Conservation (phyloP, 30 jellyfish, hydroid and myxozoan genomes). For the Rhopilema esculentum region DNA sequence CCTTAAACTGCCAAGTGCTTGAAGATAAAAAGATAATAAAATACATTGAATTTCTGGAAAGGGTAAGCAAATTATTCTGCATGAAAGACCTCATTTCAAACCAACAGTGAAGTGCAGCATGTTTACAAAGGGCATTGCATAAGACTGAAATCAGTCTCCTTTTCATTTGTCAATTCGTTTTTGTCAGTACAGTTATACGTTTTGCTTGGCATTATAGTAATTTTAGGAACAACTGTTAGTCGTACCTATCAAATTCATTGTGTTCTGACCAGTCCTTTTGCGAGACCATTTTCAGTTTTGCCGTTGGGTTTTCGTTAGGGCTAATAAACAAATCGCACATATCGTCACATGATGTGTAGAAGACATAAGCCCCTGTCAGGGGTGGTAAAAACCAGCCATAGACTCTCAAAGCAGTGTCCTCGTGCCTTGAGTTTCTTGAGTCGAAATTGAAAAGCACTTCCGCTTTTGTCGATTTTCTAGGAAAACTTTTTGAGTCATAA, state of each 20-base stretch:
- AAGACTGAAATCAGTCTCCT: no score
- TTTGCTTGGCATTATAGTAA: background rate
- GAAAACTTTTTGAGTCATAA: constrained; percentile 74
- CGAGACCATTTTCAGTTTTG: constrained; percentile 85
- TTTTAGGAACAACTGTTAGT: background rate
- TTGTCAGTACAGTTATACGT: background rate
- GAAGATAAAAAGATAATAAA: no score
- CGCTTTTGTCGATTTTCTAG: constrained; percentile 75
- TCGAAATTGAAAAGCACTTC: constrained; percentile 87
- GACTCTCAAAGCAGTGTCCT: constrained; percentile 80
- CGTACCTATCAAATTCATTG: constrained; percentile 94
- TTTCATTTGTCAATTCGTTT: background rate
- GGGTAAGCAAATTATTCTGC: no score
- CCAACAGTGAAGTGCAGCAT: no score
- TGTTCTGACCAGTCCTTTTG: constrained; percentile 97
- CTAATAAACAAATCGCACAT: constrained; percentile 90
- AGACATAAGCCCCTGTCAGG: constrained; percentile 88
- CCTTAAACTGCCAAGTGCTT: no score
- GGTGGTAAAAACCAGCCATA: constrained; percentile 98
- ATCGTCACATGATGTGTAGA: constrained; percentile 95
- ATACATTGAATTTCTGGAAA: no score
- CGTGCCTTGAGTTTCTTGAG: constrained; percentile 70
- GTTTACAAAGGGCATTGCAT: no score
- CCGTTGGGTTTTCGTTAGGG: constrained; percentile 86
- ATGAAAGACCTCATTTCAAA: no score